Evolutionary conservation across 2,888 invertebrate genomes (phyloP).

Genomic region (Lysandra bellargus): DNA sequence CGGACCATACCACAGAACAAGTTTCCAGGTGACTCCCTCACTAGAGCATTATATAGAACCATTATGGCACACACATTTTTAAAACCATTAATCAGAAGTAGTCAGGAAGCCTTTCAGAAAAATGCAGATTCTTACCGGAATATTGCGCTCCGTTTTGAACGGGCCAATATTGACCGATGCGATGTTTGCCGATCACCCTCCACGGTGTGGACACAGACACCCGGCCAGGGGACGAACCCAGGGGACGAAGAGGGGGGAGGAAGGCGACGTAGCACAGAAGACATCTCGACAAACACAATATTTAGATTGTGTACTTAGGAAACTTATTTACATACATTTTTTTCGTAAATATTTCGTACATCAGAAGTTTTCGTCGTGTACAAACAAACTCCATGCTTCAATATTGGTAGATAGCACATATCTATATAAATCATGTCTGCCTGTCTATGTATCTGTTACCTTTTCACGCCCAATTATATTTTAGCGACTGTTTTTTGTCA

Average conservation of each 20-base stretch:
- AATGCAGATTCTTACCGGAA: not conserved
- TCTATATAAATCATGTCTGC: too few species aligned
- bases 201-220: constrained; percentile 5
- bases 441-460: too few species aligned
- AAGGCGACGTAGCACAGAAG: not conserved
- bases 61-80: too few species aligned
- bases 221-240: not conserved
- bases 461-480: too few species aligned
- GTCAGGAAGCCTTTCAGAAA: not conserved
- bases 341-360: not conserved
- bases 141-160: not conserved
- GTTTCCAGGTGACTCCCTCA: too few species aligned
- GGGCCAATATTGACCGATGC: not conserved
- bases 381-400: too few species aligned
- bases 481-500: too few species aligned
- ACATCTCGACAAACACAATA: not conserved
- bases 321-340: constrained; percentile 7
- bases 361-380: not conserved
- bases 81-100: too few species aligned
- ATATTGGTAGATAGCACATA: too few species aligned
- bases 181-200: constrained; percentile 12
- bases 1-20: too few species aligned
- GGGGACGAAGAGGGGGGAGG: not conserved
- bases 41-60: too few species aligned
- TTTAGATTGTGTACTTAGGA: not conserved